Conservation (phyloP, 1,140 invertebrate genomes). For the Brachionus manjavacas region DNA sequence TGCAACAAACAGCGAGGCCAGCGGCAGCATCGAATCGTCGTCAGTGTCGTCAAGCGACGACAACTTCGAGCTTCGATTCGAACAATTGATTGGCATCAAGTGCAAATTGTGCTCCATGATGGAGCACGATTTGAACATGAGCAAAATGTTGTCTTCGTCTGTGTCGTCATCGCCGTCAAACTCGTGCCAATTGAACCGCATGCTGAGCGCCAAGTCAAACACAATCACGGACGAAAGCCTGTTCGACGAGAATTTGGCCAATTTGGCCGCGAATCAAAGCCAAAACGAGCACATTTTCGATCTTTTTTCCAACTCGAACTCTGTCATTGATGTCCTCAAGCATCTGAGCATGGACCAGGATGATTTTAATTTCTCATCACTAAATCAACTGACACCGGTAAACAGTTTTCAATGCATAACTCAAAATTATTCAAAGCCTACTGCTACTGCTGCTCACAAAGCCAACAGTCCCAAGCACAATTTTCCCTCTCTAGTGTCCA, state of each 20-base stretch:
- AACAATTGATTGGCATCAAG: not conserved
- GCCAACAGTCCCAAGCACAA: not conserved
- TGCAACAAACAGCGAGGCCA: not conserved
- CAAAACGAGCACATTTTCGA: constrained; percentile 14
- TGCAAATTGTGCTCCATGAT: constrained; percentile 11
- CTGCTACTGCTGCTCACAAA: not conserved
- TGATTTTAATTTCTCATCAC: constrained; percentile 10
- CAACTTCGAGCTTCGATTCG: constrained; percentile 26
- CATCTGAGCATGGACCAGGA: constrained; percentile 32
- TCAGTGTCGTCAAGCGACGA: constrained; percentile 24
- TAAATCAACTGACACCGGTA: constrained; percentile 12
- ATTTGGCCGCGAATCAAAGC: not conserved
- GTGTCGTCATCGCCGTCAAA: not conserved
- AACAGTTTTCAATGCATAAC: not conserved
- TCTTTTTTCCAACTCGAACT: constrained; percentile 25
- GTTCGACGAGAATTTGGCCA: not conserved
- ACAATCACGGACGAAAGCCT: constrained; percentile 6
- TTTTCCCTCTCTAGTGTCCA: not conserved
- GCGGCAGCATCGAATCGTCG: constrained; percentile 30
- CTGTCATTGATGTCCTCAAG: constrained; percentile 24
- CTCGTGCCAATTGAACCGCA: not conserved
- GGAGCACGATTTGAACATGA: not conserved
- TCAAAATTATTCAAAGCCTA: not conserved
- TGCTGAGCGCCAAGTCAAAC: not conserved
- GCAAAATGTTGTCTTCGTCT: not conserved